Conservation (phyloP, 2,888 invertebrate genomes). For the Drosophila rellima region DNA sequence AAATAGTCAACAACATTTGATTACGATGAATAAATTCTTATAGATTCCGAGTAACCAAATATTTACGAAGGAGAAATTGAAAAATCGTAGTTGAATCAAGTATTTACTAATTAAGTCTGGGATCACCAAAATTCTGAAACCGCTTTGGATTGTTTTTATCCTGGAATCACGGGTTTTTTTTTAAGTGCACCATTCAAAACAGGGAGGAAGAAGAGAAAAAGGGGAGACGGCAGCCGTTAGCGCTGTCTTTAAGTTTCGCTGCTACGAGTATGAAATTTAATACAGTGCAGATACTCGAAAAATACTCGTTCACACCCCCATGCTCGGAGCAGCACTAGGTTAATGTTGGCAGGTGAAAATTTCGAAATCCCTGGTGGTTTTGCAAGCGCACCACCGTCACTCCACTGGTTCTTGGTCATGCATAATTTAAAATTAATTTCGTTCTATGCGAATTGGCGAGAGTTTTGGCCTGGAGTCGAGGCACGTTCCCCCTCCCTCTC, state of each 20-base stretch:
- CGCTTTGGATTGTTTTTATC: no score
- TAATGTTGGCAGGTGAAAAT: constrained; percentile 77
- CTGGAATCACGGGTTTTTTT: no score
- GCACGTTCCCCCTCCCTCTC: neutral
- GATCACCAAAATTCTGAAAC: no score
- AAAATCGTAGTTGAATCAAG: no score
- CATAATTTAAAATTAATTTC: constrained; percentile 81
- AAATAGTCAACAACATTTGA: no score
- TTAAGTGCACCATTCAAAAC: neutral
- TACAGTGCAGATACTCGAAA: constrained; percentile 35
- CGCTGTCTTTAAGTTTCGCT: constrained; percentile 43
- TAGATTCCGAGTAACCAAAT: no score
- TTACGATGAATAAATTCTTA: no score
- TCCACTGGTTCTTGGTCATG: constrained; percentile 63
- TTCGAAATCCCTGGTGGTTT: constrained; percentile 77
- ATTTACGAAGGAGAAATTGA: no score
- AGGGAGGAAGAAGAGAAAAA: neutral
- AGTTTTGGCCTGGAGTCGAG: constrained; percentile 1
- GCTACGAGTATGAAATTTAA: constrained; percentile 49
- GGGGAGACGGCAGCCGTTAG: constrained; percentile 7
- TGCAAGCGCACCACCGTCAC: constrained; percentile 39
- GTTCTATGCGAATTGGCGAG: constrained; percentile 64
- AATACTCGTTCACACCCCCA: constrained; percentile 1
- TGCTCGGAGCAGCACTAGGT: constrained; percentile 41
- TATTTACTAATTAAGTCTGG: no score